Percentiles rank a stretch among this genome's conserved stretches.
These are phyloP conservation scores for Epirrhoe tristata DNA, from an alignment of 2,888 invertebrate genomes.

Conservation along the genomic window DNA sequence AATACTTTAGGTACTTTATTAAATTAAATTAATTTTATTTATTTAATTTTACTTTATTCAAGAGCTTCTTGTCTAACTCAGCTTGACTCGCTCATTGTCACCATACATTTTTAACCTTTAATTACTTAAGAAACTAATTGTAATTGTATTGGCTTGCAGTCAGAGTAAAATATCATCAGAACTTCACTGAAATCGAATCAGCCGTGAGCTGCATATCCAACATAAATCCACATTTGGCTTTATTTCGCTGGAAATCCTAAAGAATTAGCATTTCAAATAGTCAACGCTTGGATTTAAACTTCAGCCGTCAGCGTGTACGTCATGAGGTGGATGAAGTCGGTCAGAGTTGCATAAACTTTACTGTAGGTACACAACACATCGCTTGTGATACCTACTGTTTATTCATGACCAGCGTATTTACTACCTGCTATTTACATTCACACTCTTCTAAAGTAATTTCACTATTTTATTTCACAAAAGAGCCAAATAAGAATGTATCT, in stretches of 20 bases:
- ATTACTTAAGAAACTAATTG: too few relatives aligned
- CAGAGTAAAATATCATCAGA: neutral
- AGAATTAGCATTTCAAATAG: slow-evolving; percentile 34
- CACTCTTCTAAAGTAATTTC: neutral
- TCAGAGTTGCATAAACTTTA: neutral
- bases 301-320: slow-evolving; percentile 17
- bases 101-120: too few relatives aligned
- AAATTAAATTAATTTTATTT: too few relatives aligned
- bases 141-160: too few relatives aligned
- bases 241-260: slow-evolving; percentile 14
- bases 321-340: slow-evolving; percentile 2
- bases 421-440: neutral
- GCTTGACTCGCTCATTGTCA: too few relatives aligned
- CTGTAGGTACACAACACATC: neutral
- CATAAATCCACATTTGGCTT: slow-evolving; percentile 13
- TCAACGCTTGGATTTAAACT: slow-evolving; percentile 18
- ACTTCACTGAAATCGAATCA: slow-evolving; percentile 1
- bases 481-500: neutral
- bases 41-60: too few relatives aligned
- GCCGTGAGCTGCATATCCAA: neutral
- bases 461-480: neutral
- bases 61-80: too few relatives aligned
- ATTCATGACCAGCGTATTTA: neutral
- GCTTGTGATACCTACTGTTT: neutral
- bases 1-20: too few relatives aligned